Evolutionary conservation across 2,797 vertebrate genomes (phyloP).

Genomic region (Serranus cabrilla): DNA sequence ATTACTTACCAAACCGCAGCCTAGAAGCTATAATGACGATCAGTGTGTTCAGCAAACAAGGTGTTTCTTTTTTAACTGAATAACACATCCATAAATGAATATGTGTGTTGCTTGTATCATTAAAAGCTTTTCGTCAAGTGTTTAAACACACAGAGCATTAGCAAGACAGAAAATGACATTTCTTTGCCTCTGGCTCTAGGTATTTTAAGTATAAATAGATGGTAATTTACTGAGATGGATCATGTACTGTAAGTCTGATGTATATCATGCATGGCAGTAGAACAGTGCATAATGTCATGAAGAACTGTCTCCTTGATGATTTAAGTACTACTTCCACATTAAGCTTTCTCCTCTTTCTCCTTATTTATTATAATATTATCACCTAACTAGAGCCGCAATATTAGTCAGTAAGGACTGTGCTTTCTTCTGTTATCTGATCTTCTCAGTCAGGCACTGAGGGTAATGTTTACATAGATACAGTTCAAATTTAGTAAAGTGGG

Average conservation of each 20-base stretch:
- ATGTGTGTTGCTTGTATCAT: neutral
- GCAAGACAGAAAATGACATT: neutral
- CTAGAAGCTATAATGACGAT: neutral
- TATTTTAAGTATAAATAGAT: conserved; percentile 10
- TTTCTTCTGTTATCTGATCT: neutral
- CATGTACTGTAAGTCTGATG: too few relatives aligned
- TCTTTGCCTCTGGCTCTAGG: conserved; percentile 6
- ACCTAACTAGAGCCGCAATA: neutral
- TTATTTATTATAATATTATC: conserved; percentile 8
- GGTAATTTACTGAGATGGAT: too few relatives aligned
- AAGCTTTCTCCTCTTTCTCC: neutral
- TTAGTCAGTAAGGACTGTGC: neutral
- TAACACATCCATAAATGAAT: conserved; percentile 7
- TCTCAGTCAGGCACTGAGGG: neutral
- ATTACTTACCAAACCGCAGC: neutral
- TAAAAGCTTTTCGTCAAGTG: neutral
- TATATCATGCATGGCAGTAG: too few relatives aligned
- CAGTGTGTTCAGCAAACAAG: conserved; percentile 3
- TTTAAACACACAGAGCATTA: conserved; percentile 15
- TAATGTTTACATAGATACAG: neutral
- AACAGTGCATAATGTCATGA: neutral
- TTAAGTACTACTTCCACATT: neutral
- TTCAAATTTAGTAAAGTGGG: neutral
- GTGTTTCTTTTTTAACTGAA: neutral
- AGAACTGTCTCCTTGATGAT: conserved; percentile 4